Base-by-base conservation (phyloP, 1,140 invertebrate species). In the Platyura marginata region DNA sequence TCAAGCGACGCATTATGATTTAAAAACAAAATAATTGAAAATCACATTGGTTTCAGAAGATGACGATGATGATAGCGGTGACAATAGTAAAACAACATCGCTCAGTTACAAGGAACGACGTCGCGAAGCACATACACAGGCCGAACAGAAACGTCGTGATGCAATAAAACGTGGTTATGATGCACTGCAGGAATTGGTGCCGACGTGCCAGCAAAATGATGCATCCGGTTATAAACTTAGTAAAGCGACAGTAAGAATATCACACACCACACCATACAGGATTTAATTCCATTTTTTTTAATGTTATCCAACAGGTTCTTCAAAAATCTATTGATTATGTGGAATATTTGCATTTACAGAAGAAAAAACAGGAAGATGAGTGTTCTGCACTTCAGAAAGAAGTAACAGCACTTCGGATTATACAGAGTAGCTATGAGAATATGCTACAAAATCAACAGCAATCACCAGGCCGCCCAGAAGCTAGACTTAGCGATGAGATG, bases 131-230 rank as follows among this genome's bases (percentile, higher is more conserved):
- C 92, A 97, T 57, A 97, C 92, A 0, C 88, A 93, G 63, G 93
- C 93, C 3, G 93, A 98, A 63, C 92, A 97, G 62, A 97, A 96
- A 62, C 69, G 93, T 47, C 70, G 92, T 57, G 91, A 97, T 74
- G 91, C 90, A 2, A 96, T 97, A 44, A 96, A 95, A 56, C 91
- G 89, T 62, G 89, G 90, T 2, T 94, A 94, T 61, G 88, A 92
- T 62, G 79, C 81, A 4, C 65, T 94, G 22, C 87, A 93, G 65
- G 81, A 84, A 51, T 63, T 96, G 47, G 90, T 97, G 4, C 93
- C 92, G 2, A 89, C 83, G 38, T 95, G 91, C 60, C 79, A 82
- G 54, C 66, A 74, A 22, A 83, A 81, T 40, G 80, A 87, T 54
- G 76, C 84, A 25, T 81, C 79, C 51, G 74, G 86, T 45, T 91